Percentiles rank a stretch among this genome's conserved stretches.
These are phyloP conservation scores for Geococcyx californianus DNA, from an alignment of 2,113 vertebrate species.

Conservation along the genomic window DNA sequence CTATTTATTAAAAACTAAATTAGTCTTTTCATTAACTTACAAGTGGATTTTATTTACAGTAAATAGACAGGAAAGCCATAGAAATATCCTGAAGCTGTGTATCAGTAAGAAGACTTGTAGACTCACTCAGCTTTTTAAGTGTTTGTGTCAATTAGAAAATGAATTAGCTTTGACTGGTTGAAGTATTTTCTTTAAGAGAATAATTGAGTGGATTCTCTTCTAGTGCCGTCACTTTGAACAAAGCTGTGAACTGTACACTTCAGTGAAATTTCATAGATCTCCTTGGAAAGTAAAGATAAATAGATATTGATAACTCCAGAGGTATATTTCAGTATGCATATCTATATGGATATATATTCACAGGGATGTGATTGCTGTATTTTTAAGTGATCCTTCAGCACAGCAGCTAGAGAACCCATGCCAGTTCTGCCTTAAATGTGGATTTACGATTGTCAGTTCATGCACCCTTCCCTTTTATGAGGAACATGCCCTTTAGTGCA, in stretches of 20 bases:
- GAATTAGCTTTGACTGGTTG: not conserved
- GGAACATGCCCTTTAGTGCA: not conserved
- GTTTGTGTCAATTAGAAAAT: not conserved
- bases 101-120: not conserved
- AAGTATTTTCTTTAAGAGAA: not conserved
- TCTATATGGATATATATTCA: not conserved
- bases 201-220: not conserved
- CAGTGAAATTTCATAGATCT: not conserved
- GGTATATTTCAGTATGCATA: not conserved
- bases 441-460: not conserved
- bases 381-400: not conserved
- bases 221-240: not conserved
- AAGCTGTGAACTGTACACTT: not conserved
- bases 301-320: not conserved
- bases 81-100: not conserved
- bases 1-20: not conserved
- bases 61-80: not conserved
- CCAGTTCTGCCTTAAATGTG: not conserved
- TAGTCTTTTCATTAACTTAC: not conserved
- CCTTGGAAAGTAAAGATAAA: not conserved
- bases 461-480: not conserved
- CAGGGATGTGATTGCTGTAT: not conserved
- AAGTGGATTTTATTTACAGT: not conserved
- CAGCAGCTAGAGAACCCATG: rapidly evolving
- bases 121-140: not conserved